These are phyloP conservation scores for Holocentrus rufus DNA, from an alignment of 2,797 vertebrate species.

Conservation along the genomic window DNA sequence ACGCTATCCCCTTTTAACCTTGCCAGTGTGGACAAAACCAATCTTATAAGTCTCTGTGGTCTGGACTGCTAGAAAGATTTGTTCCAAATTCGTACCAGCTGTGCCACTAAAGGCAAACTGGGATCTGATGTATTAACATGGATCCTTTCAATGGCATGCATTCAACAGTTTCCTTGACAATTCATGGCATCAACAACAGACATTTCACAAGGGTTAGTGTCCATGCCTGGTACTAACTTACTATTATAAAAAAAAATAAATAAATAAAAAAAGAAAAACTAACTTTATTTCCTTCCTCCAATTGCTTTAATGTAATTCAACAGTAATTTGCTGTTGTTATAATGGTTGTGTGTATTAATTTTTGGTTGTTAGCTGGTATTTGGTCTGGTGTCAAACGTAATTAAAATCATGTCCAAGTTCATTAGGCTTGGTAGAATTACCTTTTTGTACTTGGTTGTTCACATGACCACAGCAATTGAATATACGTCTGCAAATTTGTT, in stretches of 20 bases:
- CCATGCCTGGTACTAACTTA: too few species aligned
- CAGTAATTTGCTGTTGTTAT: neutral
- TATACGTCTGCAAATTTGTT: neutral
- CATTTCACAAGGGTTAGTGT: neutral
- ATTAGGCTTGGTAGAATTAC: slow-evolving; percentile 18
- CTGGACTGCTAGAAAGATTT: slow-evolving; percentile 2
- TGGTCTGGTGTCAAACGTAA: neutral
- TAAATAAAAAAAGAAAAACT: too few species aligned
- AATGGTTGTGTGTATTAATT: slow-evolving; percentile 4
- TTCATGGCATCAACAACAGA: neutral
- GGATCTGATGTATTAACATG: neutral
- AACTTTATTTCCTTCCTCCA: neutral
- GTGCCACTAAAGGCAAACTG: neutral
- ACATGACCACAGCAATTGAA: neutral
- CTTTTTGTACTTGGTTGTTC: neutral
- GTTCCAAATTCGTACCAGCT: neutral
- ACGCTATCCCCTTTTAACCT: neutral
- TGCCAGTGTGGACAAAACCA: neutral
- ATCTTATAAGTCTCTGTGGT: neutral
- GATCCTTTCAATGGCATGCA: slow-evolving; percentile 12
- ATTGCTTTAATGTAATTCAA: neutral
- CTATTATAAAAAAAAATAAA: too few species aligned
- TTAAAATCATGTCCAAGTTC: neutral
- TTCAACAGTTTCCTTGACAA: neutral
- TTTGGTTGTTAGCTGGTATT: neutral